Evolutionary conservation across 2,888 invertebrate species (phyloP), one percentile per base, ranked within the genome.

Genomic region (Boloria selene): DNA sequence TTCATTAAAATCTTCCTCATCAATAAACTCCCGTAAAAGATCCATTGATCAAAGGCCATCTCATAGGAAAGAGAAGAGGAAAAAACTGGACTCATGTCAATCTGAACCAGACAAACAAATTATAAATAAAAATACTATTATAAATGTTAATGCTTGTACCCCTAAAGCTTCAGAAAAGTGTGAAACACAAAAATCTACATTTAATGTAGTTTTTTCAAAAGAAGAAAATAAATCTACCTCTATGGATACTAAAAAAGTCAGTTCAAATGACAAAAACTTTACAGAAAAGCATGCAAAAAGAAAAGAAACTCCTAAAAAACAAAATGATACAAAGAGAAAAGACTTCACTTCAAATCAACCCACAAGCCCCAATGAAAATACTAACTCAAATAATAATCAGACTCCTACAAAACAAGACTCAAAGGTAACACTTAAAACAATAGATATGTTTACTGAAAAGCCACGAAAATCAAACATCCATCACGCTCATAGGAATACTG

Each of bases 41-140:
- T 86, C 87, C 7, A 78, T 78, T 68, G 90, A 92, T 22, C 86
- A 89, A 76, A 86, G 82, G 75, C 88, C 90, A 50, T 83, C 86
- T 17, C 91, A 92, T 74, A 85, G 91, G 52, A 92, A 91, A 81
- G 92, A 92, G 80, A 92, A 92, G 78, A 85, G 90, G 38, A 92
- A 90, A 75, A 92, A 90, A 89, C 79, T 79, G 72, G 84, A 85
- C 66, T 72, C 75, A 13, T 71, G 70, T 69, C 74, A 73, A 18
- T 63, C 72, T 22, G 80, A 83, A 17, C 49, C 75, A 17, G 75
- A 65, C 50, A 81, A 81, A 68, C 77, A 80, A 64, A 76, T 74
- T 54, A 68, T 77, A 53, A 79, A 81, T 67, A 85, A 79, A 71
- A 79, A 80, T 60, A 76, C 75, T 18, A 78, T 77, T 38, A 70